Percentiles rank a stretch among this genome's conserved stretches.
These are phyloP conservation scores for Ataeniobius toweri DNA, from an alignment of 2,797 vertebrate genomes.

Conservation along the genomic window DNA sequence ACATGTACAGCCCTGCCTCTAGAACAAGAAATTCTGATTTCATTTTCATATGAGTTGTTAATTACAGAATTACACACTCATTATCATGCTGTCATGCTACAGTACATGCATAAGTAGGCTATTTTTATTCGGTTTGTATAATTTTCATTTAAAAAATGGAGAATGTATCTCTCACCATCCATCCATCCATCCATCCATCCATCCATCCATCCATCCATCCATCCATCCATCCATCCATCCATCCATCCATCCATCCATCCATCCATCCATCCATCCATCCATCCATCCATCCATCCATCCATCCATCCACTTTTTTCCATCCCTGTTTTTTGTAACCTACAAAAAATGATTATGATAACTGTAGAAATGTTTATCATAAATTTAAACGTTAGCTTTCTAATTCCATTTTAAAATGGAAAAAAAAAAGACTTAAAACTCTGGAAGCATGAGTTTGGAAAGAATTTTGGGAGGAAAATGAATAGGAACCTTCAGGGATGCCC, in stretches of 20 bases:
- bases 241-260: not conserved
- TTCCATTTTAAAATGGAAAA: not conserved
- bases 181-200: too few species aligned
- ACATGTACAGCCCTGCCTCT: not conserved
- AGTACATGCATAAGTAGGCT: not conserved
- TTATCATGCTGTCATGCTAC: not conserved
- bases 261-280: too few species aligned
- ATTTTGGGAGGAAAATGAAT: too few species aligned
- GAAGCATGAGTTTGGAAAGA: not conserved
- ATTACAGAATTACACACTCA: not conserved
- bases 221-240: not conserved
- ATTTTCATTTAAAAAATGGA: not conserved
- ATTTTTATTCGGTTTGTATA: not conserved
- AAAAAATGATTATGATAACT: not conserved
- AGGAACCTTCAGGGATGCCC: slow-evolving; percentile 8
- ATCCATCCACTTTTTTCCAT: not conserved
- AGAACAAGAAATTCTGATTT: not conserved
- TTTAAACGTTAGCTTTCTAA: not conserved
- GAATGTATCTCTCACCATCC: too few species aligned
- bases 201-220: not conserved
- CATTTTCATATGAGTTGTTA: not conserved
- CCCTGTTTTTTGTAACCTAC: too few species aligned
- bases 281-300: not conserved
- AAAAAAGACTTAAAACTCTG: not conserved
- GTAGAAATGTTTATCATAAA: not conserved